A percentile compares a stretch with the other conserved stretches of the same genome.
Evolutionary conservation across 2,888 invertebrate genomes (phyloP).

Genomic region (Deilephila porcellus): DNA sequence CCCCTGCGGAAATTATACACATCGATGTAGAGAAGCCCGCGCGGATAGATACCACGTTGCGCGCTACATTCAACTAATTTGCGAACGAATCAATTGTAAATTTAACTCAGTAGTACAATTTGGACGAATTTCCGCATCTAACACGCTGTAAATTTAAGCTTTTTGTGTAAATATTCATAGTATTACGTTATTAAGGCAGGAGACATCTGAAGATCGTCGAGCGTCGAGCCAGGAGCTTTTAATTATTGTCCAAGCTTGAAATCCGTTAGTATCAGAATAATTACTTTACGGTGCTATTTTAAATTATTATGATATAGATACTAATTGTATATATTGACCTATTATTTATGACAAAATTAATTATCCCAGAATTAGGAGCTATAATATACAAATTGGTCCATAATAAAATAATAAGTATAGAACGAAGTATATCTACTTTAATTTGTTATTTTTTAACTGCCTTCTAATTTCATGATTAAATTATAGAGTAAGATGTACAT

Average conservation of each 20-base stretch:
- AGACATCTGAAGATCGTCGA: slow-evolving; percentile 56
- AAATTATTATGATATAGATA: slow-evolving; percentile 2
- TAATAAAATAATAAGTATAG: not conserved
- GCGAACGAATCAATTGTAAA: slow-evolving; percentile 64
- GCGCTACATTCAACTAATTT: slow-evolving; percentile 37
- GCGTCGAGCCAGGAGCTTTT: slow-evolving; percentile 57
- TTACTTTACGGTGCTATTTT: slow-evolving; percentile 22
- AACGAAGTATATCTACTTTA: not conserved
- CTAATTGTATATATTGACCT: not conserved
- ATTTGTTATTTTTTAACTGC: no score
- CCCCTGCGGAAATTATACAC: slow-evolving; percentile 43
- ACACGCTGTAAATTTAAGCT: slow-evolving; percentile 83
- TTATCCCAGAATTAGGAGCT: not conserved
- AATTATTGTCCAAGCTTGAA: slow-evolving; percentile 33
- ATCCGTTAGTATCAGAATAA: slow-evolving; percentile 32
- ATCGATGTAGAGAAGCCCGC: slow-evolving; percentile 36
- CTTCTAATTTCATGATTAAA: no score
- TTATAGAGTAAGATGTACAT: no score
- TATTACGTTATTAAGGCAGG: slow-evolving; percentile 59
- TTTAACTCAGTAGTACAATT: slow-evolving; percentile 75
- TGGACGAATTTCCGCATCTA: slow-evolving; percentile 81
- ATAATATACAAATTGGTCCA: not conserved
- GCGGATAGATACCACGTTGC: slow-evolving; percentile 42
- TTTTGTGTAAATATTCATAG: slow-evolving; percentile 82
- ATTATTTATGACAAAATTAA: not conserved